Base-by-base conservation (phyloP, 1,140 invertebrate genomes). In the Ceratina calcarata region DNA sequence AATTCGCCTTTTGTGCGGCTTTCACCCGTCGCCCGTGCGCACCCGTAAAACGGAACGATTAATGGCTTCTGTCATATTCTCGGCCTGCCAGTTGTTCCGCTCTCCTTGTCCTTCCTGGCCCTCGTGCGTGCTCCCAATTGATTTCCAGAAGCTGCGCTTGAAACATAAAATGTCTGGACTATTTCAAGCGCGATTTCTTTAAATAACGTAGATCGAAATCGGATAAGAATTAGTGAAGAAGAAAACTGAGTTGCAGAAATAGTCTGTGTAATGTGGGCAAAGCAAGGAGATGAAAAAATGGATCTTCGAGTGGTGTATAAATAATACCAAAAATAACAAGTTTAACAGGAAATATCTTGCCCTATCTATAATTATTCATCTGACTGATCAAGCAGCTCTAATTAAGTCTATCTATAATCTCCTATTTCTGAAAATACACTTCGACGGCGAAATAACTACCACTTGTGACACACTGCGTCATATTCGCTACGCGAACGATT, bases 1-100 rank as follows among this genome's bases (percentile, higher is more conserved):
- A 91, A 91, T 91, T 91, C 88, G 86, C 88, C 90, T 91, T 91
- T 91, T 91, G 89, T 91, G 85, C 86, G 76, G 85, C 78, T 86
- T 78, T 75, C 78, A 66, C 75, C 73, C 79, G 78, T 81, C 87
- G 66, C 55, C 71, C 64, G 83, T 71, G 68, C 82, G 78, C 73
- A 71, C 85, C 88, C 89, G 87, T 91, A 90, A 90, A 90, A 87
- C 89, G 83, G 81, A 18, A 81, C 84, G 82, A 90, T 91, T 90
- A 91, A 91, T 89, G 87, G 84, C 82, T 70, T 82, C 84, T 80
- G 69, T 83, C 85, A 81, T 76, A 69, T 84, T 57, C 74, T 62
- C 65, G 71, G 67, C 57, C 66, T 70, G 60, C 37, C 27, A 24
- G 6, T 22, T 20, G 58, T 72, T 64, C 68, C 69, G 53, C 22